Base-by-base conservation (phyloP, 2,797 vertebrate genomes). In the Moxostoma hubbsi region DNA sequence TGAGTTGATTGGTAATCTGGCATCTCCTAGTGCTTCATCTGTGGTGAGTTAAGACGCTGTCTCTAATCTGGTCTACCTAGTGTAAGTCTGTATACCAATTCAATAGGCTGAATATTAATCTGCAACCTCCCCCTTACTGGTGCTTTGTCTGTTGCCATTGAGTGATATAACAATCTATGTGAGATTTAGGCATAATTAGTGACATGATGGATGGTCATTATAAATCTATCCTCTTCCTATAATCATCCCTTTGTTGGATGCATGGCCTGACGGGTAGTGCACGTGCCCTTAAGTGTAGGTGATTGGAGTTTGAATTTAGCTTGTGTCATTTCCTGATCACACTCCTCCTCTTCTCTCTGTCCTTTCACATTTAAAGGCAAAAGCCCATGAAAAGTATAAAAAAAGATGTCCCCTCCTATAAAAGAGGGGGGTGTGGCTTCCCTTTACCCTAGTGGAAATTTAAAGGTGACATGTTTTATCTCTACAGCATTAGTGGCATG, bases 141-240 rank as follows among this genome's bases (percentile, higher is more conserved):
- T 71, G 51, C 68, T 75, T 75, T 65, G 47, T 79, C 76, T 73
- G 63, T 72, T n/a, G 10, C 47, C 51, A 7, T 63, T 50, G 46
- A 16, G 55, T 81, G 67, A 82, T 77, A 16, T 72, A 67, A 79
- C 81, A 50, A 73, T 80, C 43, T 63, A 57, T 63, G 70, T 43
- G 16, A 47, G 49, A 65, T 46, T 73, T 16, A 15, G 47, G 15
- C 18, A 59, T 80, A 77, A 80, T 82, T 77, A 71, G 54, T 66
- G 78, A 72, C 47, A 16, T 65, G 57, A 43, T 6, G 36, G 51
- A 10, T 46, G 53, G 8, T 45, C 50, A 6, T 68, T 36, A 68
- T 77, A 47, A 70, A 45, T 46, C 47, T 6, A 45, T 58, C 93
- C 94, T 94, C 91, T 87, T 93, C 92, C 90, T 94, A 89, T 92